These are phyloP conservation scores for Potamarius usumacintae DNA, from an alignment of 2,113 vertebrate species.

Conservation along the genomic window DNA sequence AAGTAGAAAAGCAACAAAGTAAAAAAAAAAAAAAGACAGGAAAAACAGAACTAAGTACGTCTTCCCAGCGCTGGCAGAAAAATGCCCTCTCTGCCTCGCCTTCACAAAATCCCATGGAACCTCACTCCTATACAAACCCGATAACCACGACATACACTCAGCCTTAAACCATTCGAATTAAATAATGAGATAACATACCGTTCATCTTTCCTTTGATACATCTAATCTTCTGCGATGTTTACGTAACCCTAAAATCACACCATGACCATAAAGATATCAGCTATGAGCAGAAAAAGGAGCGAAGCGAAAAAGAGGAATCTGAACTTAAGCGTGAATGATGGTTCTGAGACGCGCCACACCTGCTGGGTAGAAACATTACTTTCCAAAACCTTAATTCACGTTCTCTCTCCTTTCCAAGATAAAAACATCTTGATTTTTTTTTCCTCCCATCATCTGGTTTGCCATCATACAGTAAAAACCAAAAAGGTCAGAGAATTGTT, in stretches of 20 bases:
- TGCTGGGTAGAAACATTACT: background rate
- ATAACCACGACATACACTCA: slow-evolving; percentile 3
- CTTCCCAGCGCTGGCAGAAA: background rate
- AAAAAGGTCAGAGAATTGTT: background rate
- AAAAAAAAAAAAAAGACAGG: background rate
- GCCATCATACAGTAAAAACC: background rate
- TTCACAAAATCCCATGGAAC: slow-evolving; percentile 16
- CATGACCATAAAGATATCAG: slow-evolving; percentile 1
- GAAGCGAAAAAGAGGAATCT: background rate
- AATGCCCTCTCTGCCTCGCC: background rate
- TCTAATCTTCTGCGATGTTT: background rate
- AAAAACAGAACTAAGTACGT: background rate
- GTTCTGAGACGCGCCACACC: slow-evolving; percentile 1
- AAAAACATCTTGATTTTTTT: background rate
- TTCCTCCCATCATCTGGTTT: background rate
- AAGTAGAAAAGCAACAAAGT: background rate
- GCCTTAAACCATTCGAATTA: background rate
- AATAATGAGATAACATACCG: background rate
- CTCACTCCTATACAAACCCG: slow-evolving; percentile 6
- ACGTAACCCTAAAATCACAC: background rate
- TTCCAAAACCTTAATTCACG: background rate
- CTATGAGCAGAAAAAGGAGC: background rate
- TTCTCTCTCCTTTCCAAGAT: background rate
- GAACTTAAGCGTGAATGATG: background rate
- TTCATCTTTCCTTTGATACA: background rate